phyloP scores from a whole-genome alignment of 2,113 vertebrate genomes.

The Pelecanoides urinatrix region DNA sequence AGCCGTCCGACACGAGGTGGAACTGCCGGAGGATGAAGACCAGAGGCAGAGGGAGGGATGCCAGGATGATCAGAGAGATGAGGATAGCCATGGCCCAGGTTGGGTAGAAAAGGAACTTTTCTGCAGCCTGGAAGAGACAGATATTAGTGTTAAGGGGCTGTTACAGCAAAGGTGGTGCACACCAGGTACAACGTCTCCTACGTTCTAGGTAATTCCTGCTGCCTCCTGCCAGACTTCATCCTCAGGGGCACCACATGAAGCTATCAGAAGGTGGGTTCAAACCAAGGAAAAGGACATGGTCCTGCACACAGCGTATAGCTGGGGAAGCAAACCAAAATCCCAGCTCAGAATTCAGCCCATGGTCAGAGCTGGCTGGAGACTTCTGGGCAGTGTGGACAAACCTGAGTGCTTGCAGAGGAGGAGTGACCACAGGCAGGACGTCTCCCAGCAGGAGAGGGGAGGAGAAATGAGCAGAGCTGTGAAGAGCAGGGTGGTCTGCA shows the following conservation, averaged over 20 bases:
- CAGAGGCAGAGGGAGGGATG: slow-evolving; percentile 89
- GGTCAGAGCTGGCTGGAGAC: not conserved
- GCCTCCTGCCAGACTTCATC: not conserved
- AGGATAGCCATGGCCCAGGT: slow-evolving; percentile 91
- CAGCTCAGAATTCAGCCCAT: not conserved
- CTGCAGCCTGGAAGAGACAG: slow-evolving; percentile 77
- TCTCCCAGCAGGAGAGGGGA: not conserved
- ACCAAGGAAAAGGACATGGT: not conserved
- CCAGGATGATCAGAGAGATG: slow-evolving; percentile 85
- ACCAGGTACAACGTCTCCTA: rapidly evolving
- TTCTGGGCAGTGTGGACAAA: not conserved
- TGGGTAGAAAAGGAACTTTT: slow-evolving; percentile 91
- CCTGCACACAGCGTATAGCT: not conserved
- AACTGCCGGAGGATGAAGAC: slow-evolving; percentile 90
- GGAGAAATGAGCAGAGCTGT: not conserved
- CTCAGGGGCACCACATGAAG: not conserved
- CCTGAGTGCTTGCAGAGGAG: not conserved
- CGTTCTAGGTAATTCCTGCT: not conserved
- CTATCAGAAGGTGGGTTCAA: not conserved
- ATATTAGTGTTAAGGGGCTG: rapidly evolving
- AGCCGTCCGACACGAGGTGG: slow-evolving; percentile 90
- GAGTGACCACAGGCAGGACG: rapidly evolving
- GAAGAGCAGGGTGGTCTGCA: not conserved
- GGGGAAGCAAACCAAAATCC: not conserved
- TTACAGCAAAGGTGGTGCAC: not conserved